phyloP scores from a whole-genome alignment of 1,140 invertebrate genomes.

The Aphelenchoides fujianensis region DNA sequence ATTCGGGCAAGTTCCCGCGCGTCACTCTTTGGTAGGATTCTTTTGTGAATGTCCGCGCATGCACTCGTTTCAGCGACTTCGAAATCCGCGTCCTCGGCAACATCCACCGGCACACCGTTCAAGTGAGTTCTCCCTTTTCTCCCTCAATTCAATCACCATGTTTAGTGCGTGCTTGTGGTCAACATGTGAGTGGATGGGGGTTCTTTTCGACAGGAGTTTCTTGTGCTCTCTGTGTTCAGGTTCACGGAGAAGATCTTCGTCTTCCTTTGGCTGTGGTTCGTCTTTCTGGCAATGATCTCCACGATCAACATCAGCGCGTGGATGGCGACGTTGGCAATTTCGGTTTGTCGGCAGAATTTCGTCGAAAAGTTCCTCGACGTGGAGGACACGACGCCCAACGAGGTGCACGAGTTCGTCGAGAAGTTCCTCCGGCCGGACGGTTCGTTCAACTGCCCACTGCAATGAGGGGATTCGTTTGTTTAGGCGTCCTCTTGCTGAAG shows the following conservation, averaged over 20 bases:
- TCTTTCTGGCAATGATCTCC: slow-evolving; percentile 53
- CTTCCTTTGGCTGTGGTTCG: slow-evolving; percentile 62
- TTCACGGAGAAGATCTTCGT: slow-evolving; percentile 63
- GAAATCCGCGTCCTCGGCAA: slow-evolving; percentile 64
- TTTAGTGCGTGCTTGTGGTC: slow-evolving; percentile 57
- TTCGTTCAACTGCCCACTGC: neutral
- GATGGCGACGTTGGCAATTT: slow-evolving; percentile 53
- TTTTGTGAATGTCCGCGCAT: neutral
- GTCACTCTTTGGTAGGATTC: slow-evolving; percentile 60
- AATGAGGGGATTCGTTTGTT: neutral
- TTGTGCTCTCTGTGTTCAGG: slow-evolving; percentile 30
- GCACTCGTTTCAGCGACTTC: slow-evolving; percentile 58
- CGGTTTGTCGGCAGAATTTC: slow-evolving; percentile 53
- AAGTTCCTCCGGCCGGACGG: slow-evolving; percentile 58
- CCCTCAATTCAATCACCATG: neutral
- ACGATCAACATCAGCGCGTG: slow-evolving; percentile 56
- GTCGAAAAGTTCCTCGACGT: slow-evolving; percentile 55
- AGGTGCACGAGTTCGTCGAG: slow-evolving; percentile 51
- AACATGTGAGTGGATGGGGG: slow-evolving; percentile 40
- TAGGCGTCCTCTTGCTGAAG: slow-evolving; percentile 60
- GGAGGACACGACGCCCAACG: slow-evolving; percentile 28
- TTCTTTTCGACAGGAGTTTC: neutral
- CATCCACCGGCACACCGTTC: slow-evolving; percentile 63
- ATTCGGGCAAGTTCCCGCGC: slow-evolving; percentile 64
- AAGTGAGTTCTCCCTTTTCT: slow-evolving; percentile 29